Base-by-base conservation (phyloP, 2,113 vertebrate species). In the Oreamnos americanus region DNA sequence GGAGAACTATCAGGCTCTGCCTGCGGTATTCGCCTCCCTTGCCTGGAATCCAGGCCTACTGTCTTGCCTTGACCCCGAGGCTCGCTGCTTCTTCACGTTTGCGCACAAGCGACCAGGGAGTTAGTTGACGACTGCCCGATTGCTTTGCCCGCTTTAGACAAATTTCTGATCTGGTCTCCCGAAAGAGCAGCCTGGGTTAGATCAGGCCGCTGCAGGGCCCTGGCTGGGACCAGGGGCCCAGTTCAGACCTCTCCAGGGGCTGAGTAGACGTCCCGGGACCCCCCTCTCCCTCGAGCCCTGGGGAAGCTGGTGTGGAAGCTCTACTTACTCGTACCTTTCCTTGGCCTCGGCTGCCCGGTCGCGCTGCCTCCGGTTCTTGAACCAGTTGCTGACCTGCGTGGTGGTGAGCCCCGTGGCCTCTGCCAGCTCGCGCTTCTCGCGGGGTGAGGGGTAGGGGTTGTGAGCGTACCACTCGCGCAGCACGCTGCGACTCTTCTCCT, bases 341-440 rank as follows among this genome's bases (percentile, higher is more conserved):
- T 99, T 99, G 36, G 99, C 99, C 98, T 99, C 99, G 6, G 99
- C 99, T 7, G 99, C 99, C 55, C 99, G 99, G 98, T 99, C 99
- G 39, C 99, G 98, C 98, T 99, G 99, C 96, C 99, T 98, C 95
- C 99, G 98, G 99, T 99, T 99, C 97, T 99, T 99, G 98, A 99
- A 99, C 99, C 99, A 99, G 99, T 99, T 99, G 99, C 99, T 99
- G 99, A 99, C 99, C 96, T 99, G 99, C 89, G 99, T 99, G 95
- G 99, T 99, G 97, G 99, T 99, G 98, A 99, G 99, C 96, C 99
- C 99, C 30, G 99, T 99, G 98, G 99, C 99, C 98, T 99, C 99
- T 45, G 99, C 99, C 98, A 99, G 98, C 98, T 99, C 99, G 71
- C 99, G 98, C 98, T 99, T 99, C 98, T 99, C 99, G 87, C 99